These are phyloP conservation scores for Philereme transversata DNA, from an alignment of 2,888 invertebrate species.

Conservation along the genomic window DNA sequence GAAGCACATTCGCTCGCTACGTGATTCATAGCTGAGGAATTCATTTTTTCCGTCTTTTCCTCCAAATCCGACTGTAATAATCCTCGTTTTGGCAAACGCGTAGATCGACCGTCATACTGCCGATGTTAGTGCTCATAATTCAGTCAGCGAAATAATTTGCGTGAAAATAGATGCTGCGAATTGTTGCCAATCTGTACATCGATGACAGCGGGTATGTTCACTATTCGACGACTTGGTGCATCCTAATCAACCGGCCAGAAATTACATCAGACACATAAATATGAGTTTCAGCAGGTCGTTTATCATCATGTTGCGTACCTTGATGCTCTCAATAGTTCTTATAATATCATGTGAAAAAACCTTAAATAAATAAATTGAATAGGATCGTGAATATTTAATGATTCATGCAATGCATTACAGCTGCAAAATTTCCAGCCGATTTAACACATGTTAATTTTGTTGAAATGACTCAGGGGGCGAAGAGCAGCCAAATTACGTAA, in stretches of 20 bases:
- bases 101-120: conserved; percentile 46
- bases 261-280: conserved; percentile 23
- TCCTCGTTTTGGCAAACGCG: conserved; percentile 64
- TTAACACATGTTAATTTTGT: conserved; percentile 69
- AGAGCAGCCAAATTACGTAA: conserved; percentile 68
- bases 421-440: conserved; percentile 48
- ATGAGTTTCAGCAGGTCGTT: conserved; percentile 21
- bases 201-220: conserved; percentile 36
- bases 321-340: too few relatives aligned
- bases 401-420: conserved; percentile 45
- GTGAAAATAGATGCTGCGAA: conserved; percentile 52
- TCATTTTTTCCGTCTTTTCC: conserved; percentile 38
- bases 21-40: conserved; percentile 58
- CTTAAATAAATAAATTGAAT: conserved; percentile 22
- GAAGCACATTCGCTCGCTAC: conserved; percentile 44
- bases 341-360: too few relatives aligned
- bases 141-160: conserved; percentile 61
- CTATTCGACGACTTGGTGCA: conserved; percentile 39
- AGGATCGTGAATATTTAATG: conserved; percentile 43
- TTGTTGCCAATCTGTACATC: conserved; percentile 53
- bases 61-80: conserved; percentile 44
- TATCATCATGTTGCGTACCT: not conserved
- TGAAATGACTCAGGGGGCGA: conserved; percentile 66
- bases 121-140: conserved; percentile 47
- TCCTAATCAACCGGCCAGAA: conserved; percentile 34